Evolutionary conservation across 2,113 vertebrate species (phyloP), one percentile per base, ranked within the genome.

Genomic region (Gymnarchus niloticus): DNA sequence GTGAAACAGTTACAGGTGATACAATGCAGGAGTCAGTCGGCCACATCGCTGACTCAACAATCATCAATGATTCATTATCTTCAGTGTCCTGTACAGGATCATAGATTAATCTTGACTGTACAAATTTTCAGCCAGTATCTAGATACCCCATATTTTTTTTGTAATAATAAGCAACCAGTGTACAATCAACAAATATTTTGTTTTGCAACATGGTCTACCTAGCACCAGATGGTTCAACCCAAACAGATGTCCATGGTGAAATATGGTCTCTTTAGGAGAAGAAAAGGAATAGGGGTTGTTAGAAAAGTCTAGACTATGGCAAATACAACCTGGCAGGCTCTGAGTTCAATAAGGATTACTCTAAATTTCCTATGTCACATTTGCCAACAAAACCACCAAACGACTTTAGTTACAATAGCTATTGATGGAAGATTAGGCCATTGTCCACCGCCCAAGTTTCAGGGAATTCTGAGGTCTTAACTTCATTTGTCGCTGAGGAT

Each of bases 311-410:
- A n/a, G 12, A 85, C 89, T 88, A 91, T 87, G 89, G 88, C 88
- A 92, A 91, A 92, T 89, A 88, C 56, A 83, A 80, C 86, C 81
- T 77, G 88, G 89, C 87, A 77, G 89, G 77, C 57, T 85, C 73
- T 86, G 85, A 91, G 91, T 81, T 81, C 48, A 83, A 56, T 61
- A 41, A 28, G 56, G 59, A 69, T 51, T 48, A 54, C 48, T 19
- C 46, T 52, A 25, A 51, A 12, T 69, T 73, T 28, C 73, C 48
- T 61, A 33, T 23, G 41, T 9, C n/a, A 19, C 83, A 76, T 19
- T 61, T 5, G 46, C 9, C 28, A 73, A 17, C 44, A 46, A 84
- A 84, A 87, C 89, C 87, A n/a, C 89, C 89, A 41, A 5, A 69
- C 14, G 33, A 73, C 49, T 12, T 46, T 48, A 52, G 59, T 76